Evolutionary conservation across 1,140 invertebrate species (phyloP).

Genomic region (Brachionus rotundiformis): DNA sequence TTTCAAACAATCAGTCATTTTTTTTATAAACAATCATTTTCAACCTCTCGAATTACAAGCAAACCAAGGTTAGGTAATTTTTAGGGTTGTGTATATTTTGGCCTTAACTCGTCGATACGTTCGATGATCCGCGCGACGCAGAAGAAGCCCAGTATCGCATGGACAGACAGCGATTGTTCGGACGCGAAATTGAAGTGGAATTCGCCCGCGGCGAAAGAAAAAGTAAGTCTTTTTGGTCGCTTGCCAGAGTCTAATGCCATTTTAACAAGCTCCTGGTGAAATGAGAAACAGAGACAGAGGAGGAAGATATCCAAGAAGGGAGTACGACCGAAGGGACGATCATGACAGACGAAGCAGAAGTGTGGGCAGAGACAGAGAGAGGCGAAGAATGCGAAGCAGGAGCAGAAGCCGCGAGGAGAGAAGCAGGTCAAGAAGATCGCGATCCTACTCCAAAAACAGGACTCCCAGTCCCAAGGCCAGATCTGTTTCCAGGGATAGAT

Average conservation of each 20-base stretch:
- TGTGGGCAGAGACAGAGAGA: not conserved
- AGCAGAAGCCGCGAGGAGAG: conserved; percentile 10
- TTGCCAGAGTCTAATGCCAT: too few relatives aligned
- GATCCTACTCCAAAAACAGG: conserved; percentile 32
- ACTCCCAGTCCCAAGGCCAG: conserved; percentile 26
- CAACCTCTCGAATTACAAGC: not conserved
- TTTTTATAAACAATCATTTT: conserved; percentile 4
- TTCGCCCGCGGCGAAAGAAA: conserved; percentile 68
- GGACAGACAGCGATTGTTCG: conserved; percentile 63
- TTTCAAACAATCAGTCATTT: conserved; percentile 29
- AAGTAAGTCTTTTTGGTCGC: conserved; percentile 62
- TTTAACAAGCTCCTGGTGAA: conserved; percentile 41
- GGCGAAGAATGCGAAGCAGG: not conserved
- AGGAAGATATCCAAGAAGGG: not conserved
- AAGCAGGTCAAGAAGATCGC: not conserved
- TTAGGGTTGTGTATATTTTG: conserved; percentile 25
- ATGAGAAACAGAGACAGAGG: conserved; percentile 4
- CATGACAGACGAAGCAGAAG: conserved; percentile 18
- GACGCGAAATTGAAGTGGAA: conserved; percentile 66
- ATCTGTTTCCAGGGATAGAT: conserved; percentile 6
- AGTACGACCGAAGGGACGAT: not conserved
- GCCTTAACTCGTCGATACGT: conserved; percentile 58
- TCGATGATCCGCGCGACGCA: conserved; percentile 67
- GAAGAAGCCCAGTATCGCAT: conserved; percentile 66
- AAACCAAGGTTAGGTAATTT: not conserved